phyloP scores from a whole-genome alignment of 35 echinoderm and acorn worm genomes.

The Apostichopus californicus region DNA sequence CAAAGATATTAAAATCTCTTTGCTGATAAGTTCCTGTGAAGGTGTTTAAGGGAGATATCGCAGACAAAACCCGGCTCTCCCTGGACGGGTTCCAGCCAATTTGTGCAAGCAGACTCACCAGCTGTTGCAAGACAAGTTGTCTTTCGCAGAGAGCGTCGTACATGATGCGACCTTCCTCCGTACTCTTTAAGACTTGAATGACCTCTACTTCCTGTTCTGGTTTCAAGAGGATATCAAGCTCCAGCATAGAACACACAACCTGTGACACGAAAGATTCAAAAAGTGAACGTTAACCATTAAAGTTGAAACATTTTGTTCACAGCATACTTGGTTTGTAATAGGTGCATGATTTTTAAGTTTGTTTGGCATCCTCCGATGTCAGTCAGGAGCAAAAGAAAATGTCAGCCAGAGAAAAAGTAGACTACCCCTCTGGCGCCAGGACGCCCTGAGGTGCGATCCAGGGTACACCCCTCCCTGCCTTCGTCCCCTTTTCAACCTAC shows the following conservation, averaged over 20 bases:
- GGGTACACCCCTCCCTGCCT: too few relatives aligned
- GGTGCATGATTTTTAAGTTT: too few relatives aligned
- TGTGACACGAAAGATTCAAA: conserved; percentile 3
- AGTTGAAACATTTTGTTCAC: too few relatives aligned
- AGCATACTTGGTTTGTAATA: too few relatives aligned
- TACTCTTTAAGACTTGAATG: conserved; percentile 82
- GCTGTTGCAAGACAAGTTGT: conserved; percentile 75
- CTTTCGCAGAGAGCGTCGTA: conserved; percentile 87
- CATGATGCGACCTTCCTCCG: conserved; percentile 78
- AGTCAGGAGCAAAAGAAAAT: neutral
- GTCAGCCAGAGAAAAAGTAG: neutral
- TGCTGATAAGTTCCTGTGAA: too few relatives aligned
- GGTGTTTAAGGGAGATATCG: too few relatives aligned
- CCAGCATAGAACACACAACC: conserved; percentile 91
- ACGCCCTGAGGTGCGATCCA: too few relatives aligned
- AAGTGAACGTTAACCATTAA: too few relatives aligned
- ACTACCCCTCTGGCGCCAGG: neutral
- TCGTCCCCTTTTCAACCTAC: too few relatives aligned
- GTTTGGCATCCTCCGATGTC: neutral
- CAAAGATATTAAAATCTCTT: too few relatives aligned
- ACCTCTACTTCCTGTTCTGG: conserved; percentile 85
- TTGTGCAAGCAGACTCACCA: too few relatives aligned
- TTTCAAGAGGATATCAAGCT: conserved; percentile 75
- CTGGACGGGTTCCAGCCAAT: neutral
- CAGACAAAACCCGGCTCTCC: too few relatives aligned